Base-by-base conservation (phyloP, 2,888 invertebrate species). In the Siphlonurus alternatus region DNA sequence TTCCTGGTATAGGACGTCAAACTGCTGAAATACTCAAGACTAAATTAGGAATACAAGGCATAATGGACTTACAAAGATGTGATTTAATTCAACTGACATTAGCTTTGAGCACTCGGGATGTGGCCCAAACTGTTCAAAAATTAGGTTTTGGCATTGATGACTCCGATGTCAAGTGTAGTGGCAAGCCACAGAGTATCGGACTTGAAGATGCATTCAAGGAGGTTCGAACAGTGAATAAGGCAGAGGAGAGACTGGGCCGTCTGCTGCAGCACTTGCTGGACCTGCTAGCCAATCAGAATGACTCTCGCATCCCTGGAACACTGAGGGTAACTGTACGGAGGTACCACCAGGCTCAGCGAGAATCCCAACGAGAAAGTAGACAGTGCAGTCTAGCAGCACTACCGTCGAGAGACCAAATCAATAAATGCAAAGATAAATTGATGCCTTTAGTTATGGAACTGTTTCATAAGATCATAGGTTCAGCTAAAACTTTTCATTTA, bases 131-230 rank as follows among this genome's bases (percentile, higher is more conserved):
- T 74, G 76, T 91, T 70, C 82, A 84, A 71, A 82, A 84, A 66
- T 78, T 88, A 70, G 83, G 87, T 67, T 80, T 83, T 74, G 92
- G 91, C n/a, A 82, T 85, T 65, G 92, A 93, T 73, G 79, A 79
- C 67, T 80, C 83, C 67, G 78, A 80, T 62, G 88, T 93, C 1
- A 87, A 88, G 71, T 80, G 84, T 65, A 84, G 84, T 53, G 89
- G 88, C 2, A 86, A 83, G 72, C 89, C 89, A 18, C 87, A 87
- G 73, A 86, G 85, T 67, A 88, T 90, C 71, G 87, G 89, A 22
- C 75, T 90, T 66, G 90, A 90, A 72, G 89, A 90, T 73, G 84
- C 88, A 65, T 89, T 88, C 73, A 84, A 83, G 70, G 83, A 83
- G 65, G 84, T 89, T 62, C 85, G 85, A 69, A 80, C 85, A 2